Base-by-base conservation (phyloP, 92 coral and sea anemone genomes). In the Desmophyllum pertusum region DNA sequence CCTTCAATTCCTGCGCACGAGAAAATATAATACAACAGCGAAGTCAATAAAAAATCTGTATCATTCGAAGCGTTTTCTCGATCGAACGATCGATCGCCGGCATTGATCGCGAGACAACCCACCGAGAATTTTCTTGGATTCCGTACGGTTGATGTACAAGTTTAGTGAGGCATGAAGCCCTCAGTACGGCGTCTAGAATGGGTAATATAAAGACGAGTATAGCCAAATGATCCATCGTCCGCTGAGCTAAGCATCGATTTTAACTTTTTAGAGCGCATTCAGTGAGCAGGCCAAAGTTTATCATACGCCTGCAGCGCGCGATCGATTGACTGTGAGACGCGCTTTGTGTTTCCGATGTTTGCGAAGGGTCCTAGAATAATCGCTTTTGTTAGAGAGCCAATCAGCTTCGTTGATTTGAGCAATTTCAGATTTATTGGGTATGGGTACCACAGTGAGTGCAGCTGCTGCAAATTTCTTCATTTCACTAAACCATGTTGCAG, bases 101-200 rank as follows among this genome's bases (percentile, higher is more conserved):
- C 11, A 64, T 18, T 35, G 14, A 45, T 65, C 11, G 35, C 66
- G 65, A 55, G 43, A 31, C 73, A 66, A 87, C 95, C 87, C 76
- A 92, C 99, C 99, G 41, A 97, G 89, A 68, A 97, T 88, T 81
- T 89, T 93, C 90, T 94, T 92, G 23, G 97, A 86, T 85, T 97
- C 98, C 29, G 97, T 89, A 39, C 86, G 81, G 83, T 97, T 92
- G 79, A 92, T 95, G 91, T 92, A 97, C 36, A 97, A 70, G 75
- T 94, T 94, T 40, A 94, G 75, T 13, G 81, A 74, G n/a, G 30
- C 82, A 61, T 30, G 63, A 39, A 2, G 83, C 42, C 68, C 63
- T 35, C 29, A 19, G 63, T 6, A 76, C 37, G 81, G 37, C 59
- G 10, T 37, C 35, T 17, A 82, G 35, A 23, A 55, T 21, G 77